A percentile compares a stretch with the other conserved stretches of the same genome.
phyloP scores from a whole-genome alignment of 2,888 invertebrate genomes.

The Yponomeuta sedellus region DNA sequence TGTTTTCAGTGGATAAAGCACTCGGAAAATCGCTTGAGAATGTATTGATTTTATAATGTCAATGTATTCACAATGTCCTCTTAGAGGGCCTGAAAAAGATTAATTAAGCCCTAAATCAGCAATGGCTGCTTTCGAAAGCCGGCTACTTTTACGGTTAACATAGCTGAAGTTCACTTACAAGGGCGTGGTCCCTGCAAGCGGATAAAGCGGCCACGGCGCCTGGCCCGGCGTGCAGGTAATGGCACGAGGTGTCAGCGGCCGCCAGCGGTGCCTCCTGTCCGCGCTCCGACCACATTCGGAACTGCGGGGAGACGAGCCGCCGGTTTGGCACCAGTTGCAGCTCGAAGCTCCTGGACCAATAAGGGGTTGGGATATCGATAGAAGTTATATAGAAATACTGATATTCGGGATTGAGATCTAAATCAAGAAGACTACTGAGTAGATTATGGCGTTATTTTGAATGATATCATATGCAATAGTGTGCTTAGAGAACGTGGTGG shows the following conservation, averaged over 20 bases:
- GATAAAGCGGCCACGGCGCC: conserved; percentile 80
- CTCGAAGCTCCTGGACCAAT: conserved; percentile 70
- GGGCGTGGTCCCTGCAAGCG: conserved; percentile 77
- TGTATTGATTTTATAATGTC: no score
- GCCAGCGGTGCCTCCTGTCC: conserved; percentile 57
- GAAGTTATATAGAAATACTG: no score
- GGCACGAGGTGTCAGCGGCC: conserved; percentile 69
- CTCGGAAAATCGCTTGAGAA: not conserved
- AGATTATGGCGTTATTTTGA: no score
- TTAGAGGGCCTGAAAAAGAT: not conserved
- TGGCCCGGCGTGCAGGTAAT: conserved; percentile 79
- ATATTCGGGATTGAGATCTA: no score
- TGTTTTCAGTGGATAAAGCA: not conserved
- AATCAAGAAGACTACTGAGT: no score
- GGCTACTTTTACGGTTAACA: conserved; percentile 10
- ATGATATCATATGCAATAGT: no score
- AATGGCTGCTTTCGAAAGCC: not conserved
- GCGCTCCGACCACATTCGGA: conserved; percentile 75
- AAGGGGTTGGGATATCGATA: not conserved
- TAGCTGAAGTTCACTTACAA: conserved; percentile 66
- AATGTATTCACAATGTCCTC: not conserved
- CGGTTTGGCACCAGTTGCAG: conserved; percentile 79
- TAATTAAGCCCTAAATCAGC: not conserved
- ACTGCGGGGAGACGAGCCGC: conserved; percentile 75
- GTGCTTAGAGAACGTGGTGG: no score